These are phyloP conservation scores for Aplochiton taeniatus DNA, from an alignment of 2,797 vertebrate genomes.

Conservation along the genomic window DNA sequence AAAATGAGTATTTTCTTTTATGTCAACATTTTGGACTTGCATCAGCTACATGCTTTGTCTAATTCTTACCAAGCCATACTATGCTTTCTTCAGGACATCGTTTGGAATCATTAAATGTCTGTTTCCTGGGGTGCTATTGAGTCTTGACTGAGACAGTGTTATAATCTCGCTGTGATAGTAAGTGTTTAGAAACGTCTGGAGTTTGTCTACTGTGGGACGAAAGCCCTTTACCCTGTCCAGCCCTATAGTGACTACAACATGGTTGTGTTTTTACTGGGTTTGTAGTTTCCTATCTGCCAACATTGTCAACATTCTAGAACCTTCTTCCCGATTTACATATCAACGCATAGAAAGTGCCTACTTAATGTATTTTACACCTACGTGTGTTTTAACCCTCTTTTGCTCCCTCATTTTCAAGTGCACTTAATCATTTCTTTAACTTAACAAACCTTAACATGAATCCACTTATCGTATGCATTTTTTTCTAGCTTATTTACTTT, in stretches of 20 bases:
- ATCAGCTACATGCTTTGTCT: slow-evolving; percentile 48
- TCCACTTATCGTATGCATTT: slow-evolving; percentile 46
- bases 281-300: slow-evolving; percentile 12
- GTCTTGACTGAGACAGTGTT: slow-evolving; percentile 15
- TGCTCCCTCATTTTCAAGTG: slow-evolving; percentile 47
- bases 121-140: slow-evolving; percentile 46
- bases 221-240: slow-evolving; percentile 10
- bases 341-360: slow-evolving; percentile 52
- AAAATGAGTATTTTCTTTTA: slow-evolving; percentile 43
- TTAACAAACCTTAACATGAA: slow-evolving; percentile 57
- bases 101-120: slow-evolving; percentile 35
- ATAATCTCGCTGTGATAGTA: slow-evolving; percentile 20
- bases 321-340: slow-evolving; percentile 25
- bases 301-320: slow-evolving; percentile 17
- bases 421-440: slow-evolving; percentile 62
- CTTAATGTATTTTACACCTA: slow-evolving; percentile 39
- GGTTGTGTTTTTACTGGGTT: not conserved
- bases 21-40: slow-evolving; percentile 44
- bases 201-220: slow-evolving; percentile 15
- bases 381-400: slow-evolving; percentile 49
- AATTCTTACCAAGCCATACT: slow-evolving; percentile 72
- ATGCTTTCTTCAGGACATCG: slow-evolving; percentile 46
- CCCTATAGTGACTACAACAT: slow-evolving; percentile 3
- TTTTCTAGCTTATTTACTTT: slow-evolving; percentile 26
- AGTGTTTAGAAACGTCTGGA: slow-evolving; percentile 13